Evolutionary conservation across 1,140 invertebrate genomes (phyloP).

Genomic region (Polyergus mexicanus): DNA sequence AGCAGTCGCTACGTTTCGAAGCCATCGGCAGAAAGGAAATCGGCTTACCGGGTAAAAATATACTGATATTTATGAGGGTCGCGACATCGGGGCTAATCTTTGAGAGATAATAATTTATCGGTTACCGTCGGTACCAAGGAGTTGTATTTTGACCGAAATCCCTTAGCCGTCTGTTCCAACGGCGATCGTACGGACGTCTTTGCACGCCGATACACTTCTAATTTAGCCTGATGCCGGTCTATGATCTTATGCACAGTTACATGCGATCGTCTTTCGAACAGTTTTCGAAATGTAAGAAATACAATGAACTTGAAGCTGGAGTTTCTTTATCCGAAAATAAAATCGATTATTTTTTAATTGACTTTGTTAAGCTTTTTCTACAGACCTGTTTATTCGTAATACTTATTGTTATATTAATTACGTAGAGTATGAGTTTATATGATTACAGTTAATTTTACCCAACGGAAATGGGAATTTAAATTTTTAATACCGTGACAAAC

Average conservation of each 20-base stretch:
- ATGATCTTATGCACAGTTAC: slow-evolving; percentile 22
- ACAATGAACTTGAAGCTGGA: not conserved
- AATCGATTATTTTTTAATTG: not conserved
- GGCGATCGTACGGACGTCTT: slow-evolving; percentile 62
- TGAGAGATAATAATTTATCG: slow-evolving; percentile 86
- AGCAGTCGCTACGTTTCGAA: slow-evolving; percentile 82
- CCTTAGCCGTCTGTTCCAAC: slow-evolving; percentile 66
- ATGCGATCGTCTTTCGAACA: not conserved
- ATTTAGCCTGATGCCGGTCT: not conserved
- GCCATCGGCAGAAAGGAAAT: slow-evolving; percentile 85
- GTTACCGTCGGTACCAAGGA: slow-evolving; percentile 70
- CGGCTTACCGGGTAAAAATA: slow-evolving; percentile 85
- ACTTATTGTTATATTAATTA: not conserved
- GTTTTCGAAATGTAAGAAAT: not conserved
- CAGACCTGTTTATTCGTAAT: not conserved
- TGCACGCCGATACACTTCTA: slow-evolving; percentile 57
- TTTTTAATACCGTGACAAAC: slow-evolving; percentile 6
- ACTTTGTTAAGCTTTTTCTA: slow-evolving; percentile 1
- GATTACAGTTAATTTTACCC: not conserved
- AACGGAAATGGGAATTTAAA: not conserved
- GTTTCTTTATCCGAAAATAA: not conserved
- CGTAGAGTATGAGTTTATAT: not conserved
- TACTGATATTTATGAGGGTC: slow-evolving; percentile 87
- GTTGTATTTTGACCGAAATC: slow-evolving; percentile 80
- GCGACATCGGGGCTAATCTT: slow-evolving; percentile 86